Conservation (phyloP, 1,140 invertebrate genomes). For the Lepidostoma basale region DNA sequence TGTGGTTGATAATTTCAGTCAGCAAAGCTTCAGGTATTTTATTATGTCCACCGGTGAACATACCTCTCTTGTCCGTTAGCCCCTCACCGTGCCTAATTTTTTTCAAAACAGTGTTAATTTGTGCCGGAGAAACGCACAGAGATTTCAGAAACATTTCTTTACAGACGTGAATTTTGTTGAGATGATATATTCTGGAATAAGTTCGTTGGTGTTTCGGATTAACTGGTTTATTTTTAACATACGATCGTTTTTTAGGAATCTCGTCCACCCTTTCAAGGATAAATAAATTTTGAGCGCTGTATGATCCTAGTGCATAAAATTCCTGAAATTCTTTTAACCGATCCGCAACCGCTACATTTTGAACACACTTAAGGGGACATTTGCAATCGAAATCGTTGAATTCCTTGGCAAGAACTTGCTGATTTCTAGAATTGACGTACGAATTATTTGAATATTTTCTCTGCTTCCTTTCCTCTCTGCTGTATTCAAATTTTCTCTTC, state of each 20-base stretch:
- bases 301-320: slow-evolving; percentile 4
- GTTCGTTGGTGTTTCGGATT: background rate
- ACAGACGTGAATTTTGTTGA: slow-evolving; percentile 1
- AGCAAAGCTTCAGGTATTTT: background rate
- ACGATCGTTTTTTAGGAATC: background rate
- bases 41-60: background rate
- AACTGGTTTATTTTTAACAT: background rate
- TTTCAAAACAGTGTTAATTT: slow-evolving; percentile 11
- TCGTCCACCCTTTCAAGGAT: slow-evolving; percentile 12
- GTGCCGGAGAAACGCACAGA: background rate
- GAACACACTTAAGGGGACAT: background rate
- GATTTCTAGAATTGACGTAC: background rate
- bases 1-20: background rate
- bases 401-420: slow-evolving; percentile 7
- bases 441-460: background rate
- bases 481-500: background rate
- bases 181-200: slow-evolving; percentile 2
- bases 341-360: background rate
- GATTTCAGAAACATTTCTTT: slow-evolving; percentile 20
- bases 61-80: background rate
- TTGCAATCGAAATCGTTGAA: slow-evolving; percentile 18
- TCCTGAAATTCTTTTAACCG: slow-evolving; percentile 7
- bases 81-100: slow-evolving; percentile 4
- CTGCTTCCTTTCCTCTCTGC: background rate
- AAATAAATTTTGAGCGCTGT: slow-evolving; percentile 1